Base-by-base conservation (phyloP, 2,888 invertebrate genomes). In the Neria commutata region DNA sequence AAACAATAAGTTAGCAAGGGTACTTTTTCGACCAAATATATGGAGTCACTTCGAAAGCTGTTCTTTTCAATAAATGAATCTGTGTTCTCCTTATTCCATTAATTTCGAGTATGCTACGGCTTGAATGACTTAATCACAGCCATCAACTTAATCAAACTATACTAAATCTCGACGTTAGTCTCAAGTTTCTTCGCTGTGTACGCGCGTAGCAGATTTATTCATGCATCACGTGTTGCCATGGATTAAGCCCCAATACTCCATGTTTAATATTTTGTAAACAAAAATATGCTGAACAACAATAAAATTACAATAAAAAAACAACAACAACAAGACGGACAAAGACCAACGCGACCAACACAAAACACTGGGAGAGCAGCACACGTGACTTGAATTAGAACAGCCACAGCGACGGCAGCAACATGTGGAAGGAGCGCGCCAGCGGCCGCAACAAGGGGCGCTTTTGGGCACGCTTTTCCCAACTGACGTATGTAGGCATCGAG, bases 341-440 rank as follows among this genome's bases (percentile, higher is more conserved):
- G 37, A 53, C 40, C 54, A 19, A 45, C 17, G 42, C 4, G 46
- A 46, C 25, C 45, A 46, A 56, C 40, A 54, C 19, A 46, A 59
- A 56, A 21, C 56, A 59, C 37, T 56, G 54, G 40, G 49, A 57
- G 58, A 40, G 58, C 45, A 50, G 48, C 56, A 49, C 61, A 57
- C 67, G 65, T 67, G 67, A 63, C 63, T 63, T 62, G 67, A 67
- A 65, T 65, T 64, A 51, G 63, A 66, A 67, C 58, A 50, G 34
- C 40, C 40, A 17, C 19, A 58, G 16, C 16, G 4, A 14, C 4
- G 14, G 4, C 17, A 19, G 6, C 42, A 42, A 42, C 21, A 42
- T 5, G 6, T 37, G 10, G 37, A 21, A 17, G 6, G 50, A 47
- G 25, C 23, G 46, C 17, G n/a, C 34, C 33, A 33, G 21, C 56